Base-by-base conservation (phyloP, 2,797 vertebrate species). In the Poecilia wingei region DNA sequence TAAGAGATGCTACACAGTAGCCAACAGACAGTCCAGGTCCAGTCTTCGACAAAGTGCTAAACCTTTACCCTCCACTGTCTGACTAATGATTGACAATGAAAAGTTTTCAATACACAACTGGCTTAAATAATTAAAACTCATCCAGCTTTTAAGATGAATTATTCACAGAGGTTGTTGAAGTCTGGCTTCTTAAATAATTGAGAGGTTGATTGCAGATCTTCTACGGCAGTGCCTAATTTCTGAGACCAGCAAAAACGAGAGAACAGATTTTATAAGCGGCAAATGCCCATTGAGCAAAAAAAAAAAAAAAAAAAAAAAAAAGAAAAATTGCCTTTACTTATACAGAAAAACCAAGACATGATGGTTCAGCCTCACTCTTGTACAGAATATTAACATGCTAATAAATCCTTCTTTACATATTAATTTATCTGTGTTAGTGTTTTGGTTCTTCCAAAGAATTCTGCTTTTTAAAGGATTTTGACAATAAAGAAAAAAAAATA, bases 1-100 rank as follows among this genome's bases (percentile, higher is more conserved):
- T 91, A 88, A 91, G 82, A 66, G 83, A 87, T 91, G 96, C 96
- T 97, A 97, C 97, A 97, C 92, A 87, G 97, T 97, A 97, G 97
- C 97, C 84, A 91, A 84, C 75, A 91, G 55, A 82, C 20, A 43
- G 36, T 14, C 53, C 75, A 84, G 53, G 39, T 81, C 75, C 77
- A 77, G 79, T 76, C 72, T 83, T 90, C 69, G 80, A 78, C 57
- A n/a, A 75, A 78, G 86, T 79, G 74, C 53, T 69, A 47, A 47
- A 78, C 69, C 72, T 53, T 4, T 73, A 12, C 51, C 53, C 3
- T 18, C 3, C 25, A 74, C 45, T 69, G 61, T 36, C 33, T 77
- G 78, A 76, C 69, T 45, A 64, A 57, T 7, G 46, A 82, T 14
- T 75, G 39, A 55, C 81, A 77, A 76, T 64, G 5, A 69, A 73